Evolutionary conservation across 2,888 invertebrate genomes (phyloP), one percentile per base, ranked within the genome.

Genomic region (Rotaria macrura): DNA sequence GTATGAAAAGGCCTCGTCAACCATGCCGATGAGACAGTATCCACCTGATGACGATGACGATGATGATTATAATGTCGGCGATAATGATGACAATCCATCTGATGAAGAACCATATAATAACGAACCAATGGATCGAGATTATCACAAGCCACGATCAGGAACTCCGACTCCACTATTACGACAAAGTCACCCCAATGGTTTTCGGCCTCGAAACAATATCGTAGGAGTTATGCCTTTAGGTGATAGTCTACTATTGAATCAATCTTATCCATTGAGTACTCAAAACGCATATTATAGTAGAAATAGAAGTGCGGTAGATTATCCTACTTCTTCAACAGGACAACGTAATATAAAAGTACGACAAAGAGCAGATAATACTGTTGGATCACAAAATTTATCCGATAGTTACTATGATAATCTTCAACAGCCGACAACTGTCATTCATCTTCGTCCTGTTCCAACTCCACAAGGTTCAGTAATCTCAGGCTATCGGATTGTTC

Each of bases 281-380:
- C 49, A 49, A 14, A 14, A 49, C 14, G 47, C 49, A 49, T 49
- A 14, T 49, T 49, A 4, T 14, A 14, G 34, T 34, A 34, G 23
- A 6, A 65, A 65, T 65, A 65, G 29, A 65, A 29, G 25, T 65
- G 5, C 65, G 6, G 17, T 1, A 29, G 34, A n/a, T 10, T 12
- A 65, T 34, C 29, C 29, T 34, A 65, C 2, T 4, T 14, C 17
- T 14, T 65, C 65, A 65, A 5, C 65, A 65, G 5, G 6, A 65
- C 29, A 65, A 34, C 65, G 65, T n/a, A n/a, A n/a, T n/a, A 65
- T 65, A 65, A 65, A 65, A 65, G 65, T 65, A 65, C 65, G 65
- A 65, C 29, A 34, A 65, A 65, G n/a, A 65, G 14, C 34, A n/a
- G 14, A 29, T 14, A 12, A 65, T 14, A 2, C 34, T 29, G 65